These are phyloP conservation scores for Acrocephalus scirpaceus DNA, from an alignment of 2,797 vertebrate species.

Conservation along the genomic window DNA sequence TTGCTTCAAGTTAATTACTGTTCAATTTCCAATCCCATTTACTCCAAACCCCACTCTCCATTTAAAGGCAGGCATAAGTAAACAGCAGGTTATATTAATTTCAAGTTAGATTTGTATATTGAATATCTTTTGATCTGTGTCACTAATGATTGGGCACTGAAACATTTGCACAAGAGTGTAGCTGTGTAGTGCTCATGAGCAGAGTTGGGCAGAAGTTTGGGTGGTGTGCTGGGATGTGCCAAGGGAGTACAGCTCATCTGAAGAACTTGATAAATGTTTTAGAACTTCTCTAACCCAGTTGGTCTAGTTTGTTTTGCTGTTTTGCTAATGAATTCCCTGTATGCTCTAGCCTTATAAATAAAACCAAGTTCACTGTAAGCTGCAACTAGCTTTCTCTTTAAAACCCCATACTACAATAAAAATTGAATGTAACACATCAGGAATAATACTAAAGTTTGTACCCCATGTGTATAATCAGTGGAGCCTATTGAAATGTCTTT, in stretches of 20 bases:
- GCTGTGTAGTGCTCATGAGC: neutral
- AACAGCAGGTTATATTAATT: neutral
- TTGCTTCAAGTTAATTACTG: too few relatives aligned
- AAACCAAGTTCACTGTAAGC: neutral
- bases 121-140: neutral
- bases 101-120: neutral
- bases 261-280: slow-evolving; percentile 35
- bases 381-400: neutral
- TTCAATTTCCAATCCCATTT: too few relatives aligned
- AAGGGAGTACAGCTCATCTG: neutral
- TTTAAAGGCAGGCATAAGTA: neutral
- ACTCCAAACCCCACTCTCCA: too few relatives aligned
- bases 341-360: slow-evolving; percentile 22
- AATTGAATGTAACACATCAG: neutral
- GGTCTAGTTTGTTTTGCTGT: neutral
- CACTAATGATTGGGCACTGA: neutral
- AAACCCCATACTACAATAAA: neutral
- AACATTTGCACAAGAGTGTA: neutral
- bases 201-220: neutral
- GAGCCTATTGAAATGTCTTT: neutral
- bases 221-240: neutral
- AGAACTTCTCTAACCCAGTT: neutral
- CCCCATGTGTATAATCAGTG: neutral
- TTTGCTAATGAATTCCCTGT: slow-evolving; percentile 53
- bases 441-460: neutral